Conservation (phyloP, 2,888 invertebrate species). For the Leptinotarsa rubiginosa region DNA sequence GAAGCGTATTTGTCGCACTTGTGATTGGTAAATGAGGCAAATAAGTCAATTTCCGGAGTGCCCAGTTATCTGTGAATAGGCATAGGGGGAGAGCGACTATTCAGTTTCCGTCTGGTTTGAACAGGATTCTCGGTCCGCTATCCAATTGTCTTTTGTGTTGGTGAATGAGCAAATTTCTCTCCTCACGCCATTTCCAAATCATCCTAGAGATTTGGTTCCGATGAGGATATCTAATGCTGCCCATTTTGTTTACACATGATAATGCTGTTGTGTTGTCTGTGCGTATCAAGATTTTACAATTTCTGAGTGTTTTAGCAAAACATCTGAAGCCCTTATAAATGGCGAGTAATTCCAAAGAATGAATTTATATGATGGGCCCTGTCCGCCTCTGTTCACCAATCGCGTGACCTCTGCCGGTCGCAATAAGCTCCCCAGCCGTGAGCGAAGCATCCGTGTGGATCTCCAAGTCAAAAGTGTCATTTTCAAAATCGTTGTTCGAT, state of each 20-base stretch:
- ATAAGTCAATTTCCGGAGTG: conserved; percentile 40
- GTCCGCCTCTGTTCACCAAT: conserved; percentile 46
- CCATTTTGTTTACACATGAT: conserved; percentile 41
- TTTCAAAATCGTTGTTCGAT: background rate
- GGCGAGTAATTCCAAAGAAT: conserved; percentile 36
- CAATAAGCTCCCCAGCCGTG: conserved; percentile 50
- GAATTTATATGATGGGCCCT: conserved; percentile 42
- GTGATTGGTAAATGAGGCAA: conserved; percentile 37
- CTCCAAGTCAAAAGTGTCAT: conserved; percentile 25
- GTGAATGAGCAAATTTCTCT: conserved; percentile 38
- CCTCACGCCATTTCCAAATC: conserved; percentile 43
- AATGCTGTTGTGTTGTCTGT: conserved; percentile 40
- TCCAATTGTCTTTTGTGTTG: conserved; percentile 30
- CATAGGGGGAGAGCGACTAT: conserved; percentile 28
- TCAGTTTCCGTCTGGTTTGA: conserved; percentile 35
- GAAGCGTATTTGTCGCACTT: conserved; percentile 41
- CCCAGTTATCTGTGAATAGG: conserved; percentile 31
- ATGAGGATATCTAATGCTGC: conserved; percentile 31
- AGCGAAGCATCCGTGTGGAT: conserved; percentile 40
- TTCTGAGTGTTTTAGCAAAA: background rate
- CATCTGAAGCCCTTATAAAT: background rate
- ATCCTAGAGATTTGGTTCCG: conserved; percentile 22
- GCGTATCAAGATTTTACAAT: conserved; percentile 32
- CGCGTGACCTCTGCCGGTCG: conserved; percentile 31
- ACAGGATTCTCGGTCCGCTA: conserved; percentile 37